Base-by-base conservation (phyloP, 2,797 vertebrate species). In the Fratercula arctica region DNA sequence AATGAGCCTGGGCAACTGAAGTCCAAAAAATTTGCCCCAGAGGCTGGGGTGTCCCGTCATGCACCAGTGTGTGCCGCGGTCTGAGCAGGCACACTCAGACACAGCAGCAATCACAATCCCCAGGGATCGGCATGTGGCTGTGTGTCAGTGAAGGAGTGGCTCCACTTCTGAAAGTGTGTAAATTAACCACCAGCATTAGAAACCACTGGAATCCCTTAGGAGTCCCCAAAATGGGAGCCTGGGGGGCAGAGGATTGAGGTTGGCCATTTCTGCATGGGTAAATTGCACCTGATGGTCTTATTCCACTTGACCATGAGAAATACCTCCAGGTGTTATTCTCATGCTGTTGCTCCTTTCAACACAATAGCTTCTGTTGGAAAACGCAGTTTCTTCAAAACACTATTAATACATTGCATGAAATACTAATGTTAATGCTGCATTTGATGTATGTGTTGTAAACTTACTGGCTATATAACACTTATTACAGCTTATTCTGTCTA, bases 251-350 rank as follows among this genome's bases (percentile, higher is more conserved):
- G 86, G 35, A 18, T 31, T 80, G 73, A 93, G 75, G 60, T 5
- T 84, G 94, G 76, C 43, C 79, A 54, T 82, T 91, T 90, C 64
- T 93, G 61, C 56, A 26, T 56, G 67, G 84, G 43, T 80, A 64
- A 80, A 83, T 75, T 87, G 64, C 85, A 84, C 91, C 82, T 89
- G 76, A 92, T 45, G 59, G 79, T 90, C 82, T 78, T 69, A 84
- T 9, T 91, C 57, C 70, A 59, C 69, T 81, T 95, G 94, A 95
- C 92, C 94, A 95, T 91, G 95, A 96, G 93, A 95, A 94, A 92
- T 29, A 61, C 89, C 95, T 95, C 79, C 68, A 83, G 91, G 85
- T 94, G 85, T 90, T 87, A 68, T 73, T 95, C 92, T 92, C 85
- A 86, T 75, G 56, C 41, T 48, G 21, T 76, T 90, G 83, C n/a